A percentile compares a stretch with the other conserved stretches of the same genome.
Evolutionary conservation across 1,140 invertebrate genomes (phyloP).

Genomic region (Adelges cooleyi): DNA sequence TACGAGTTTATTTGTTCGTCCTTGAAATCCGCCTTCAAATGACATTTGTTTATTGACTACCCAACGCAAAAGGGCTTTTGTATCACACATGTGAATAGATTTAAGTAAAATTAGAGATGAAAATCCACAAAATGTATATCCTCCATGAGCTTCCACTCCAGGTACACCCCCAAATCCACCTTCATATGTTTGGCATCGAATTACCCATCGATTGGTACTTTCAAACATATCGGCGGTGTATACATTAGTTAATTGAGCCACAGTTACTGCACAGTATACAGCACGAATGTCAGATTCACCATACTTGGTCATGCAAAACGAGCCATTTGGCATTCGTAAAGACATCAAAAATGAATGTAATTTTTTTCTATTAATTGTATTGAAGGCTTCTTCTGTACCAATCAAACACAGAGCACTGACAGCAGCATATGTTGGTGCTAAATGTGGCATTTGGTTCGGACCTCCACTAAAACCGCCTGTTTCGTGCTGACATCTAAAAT

Average conservation of each 20-base stretch:
- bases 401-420: conserved; percentile 84
- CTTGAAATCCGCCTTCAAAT: conserved; percentile 86
- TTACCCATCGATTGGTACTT: conserved; percentile 80
- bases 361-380: conserved; percentile 65
- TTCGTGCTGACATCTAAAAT: conserved; percentile 58
- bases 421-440: conserved; percentile 95
- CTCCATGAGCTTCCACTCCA: conserved; percentile 94
- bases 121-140: conserved; percentile 93
- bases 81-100: conserved; percentile 65
- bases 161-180: conserved; percentile 92
- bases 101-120: conserved; percentile 75
- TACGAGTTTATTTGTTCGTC: conserved; percentile 94
- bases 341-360: conserved; percentile 66
- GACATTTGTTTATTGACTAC: conserved; percentile 78
- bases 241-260: conserved; percentile 78
- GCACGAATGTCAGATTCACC: conserved; percentile 95
- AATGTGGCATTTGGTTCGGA: conserved; percentile 78
- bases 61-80: conserved; percentile 68
- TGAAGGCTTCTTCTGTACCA: conserved; percentile 73
- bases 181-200: conserved; percentile 93
- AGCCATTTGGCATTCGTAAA: conserved; percentile 70
- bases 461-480: conserved; percentile 90
- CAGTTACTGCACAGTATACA: conserved; percentile 84
- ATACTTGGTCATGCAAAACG: conserved; percentile 79
- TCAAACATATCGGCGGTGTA: conserved; percentile 66